phyloP scores from a whole-genome alignment of 2,888 invertebrate genomes.

The Leptopterna dolabrata region DNA sequence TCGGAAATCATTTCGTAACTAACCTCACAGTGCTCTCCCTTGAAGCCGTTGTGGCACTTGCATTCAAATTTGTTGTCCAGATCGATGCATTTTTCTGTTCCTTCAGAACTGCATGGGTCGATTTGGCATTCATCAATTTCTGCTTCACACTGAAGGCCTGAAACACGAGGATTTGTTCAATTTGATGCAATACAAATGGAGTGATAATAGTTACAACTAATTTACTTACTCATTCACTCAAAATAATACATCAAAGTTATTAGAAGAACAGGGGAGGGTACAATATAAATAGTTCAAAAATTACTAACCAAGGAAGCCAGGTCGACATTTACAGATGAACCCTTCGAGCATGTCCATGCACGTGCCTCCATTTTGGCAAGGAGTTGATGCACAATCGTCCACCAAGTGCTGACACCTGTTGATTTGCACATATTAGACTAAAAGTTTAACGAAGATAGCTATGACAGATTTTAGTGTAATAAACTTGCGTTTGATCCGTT shows the following conservation, averaged over 20 bases:
- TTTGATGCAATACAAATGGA: neutral
- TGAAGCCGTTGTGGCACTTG: constrained; percentile 89
- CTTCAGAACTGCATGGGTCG: constrained; percentile 90
- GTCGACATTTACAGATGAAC: constrained; percentile 91
- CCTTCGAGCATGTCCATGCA: constrained; percentile 90
- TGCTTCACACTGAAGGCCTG: constrained; percentile 89
- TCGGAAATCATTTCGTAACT: neutral
- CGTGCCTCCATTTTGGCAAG: constrained; percentile 92
- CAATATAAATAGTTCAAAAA: neutral
- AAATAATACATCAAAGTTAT: too few species aligned
- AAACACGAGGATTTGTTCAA: neutral
- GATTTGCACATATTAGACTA: neutral
- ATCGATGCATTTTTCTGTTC: constrained; percentile 91
- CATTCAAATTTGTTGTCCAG: constrained; percentile 88
- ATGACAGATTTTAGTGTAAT: too few species aligned
- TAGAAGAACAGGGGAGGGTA: too few species aligned
- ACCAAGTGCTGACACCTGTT: constrained; percentile 87
- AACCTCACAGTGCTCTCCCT: constrained; percentile 72
- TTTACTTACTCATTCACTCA: too few species aligned
- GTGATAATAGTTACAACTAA: neutral
- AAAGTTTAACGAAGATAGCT: too few species aligned
- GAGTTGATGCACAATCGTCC: constrained; percentile 89
- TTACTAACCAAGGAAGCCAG: constrained; percentile 80
- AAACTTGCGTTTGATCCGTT: too few species aligned
- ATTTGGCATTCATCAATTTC: constrained; percentile 92